These are phyloP conservation scores for Hypercompe scribonia DNA, from an alignment of 2,888 invertebrate species.

Conservation along the genomic window DNA sequence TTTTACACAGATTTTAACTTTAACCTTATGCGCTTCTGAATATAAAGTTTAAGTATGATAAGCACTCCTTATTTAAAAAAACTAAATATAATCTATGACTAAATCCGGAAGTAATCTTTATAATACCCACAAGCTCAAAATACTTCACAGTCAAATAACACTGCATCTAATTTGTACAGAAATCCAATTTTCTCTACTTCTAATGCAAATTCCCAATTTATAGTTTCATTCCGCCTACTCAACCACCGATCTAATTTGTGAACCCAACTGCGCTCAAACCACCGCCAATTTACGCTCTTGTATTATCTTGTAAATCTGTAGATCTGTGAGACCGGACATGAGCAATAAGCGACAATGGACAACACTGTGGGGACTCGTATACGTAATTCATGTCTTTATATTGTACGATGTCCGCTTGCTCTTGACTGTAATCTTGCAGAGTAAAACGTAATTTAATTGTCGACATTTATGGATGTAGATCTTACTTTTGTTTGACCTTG, in stretches of 20 bases:
- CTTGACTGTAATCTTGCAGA: slow-evolving; percentile 5
- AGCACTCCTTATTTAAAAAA: background rate
- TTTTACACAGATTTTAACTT: too few species aligned
- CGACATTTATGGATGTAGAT: background rate
- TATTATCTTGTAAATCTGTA: slow-evolving; percentile 42
- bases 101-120: background rate
- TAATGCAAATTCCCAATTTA: slow-evolving; percentile 8
- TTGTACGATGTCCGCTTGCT: slow-evolving; percentile 34
- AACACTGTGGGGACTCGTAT: slow-evolving; percentile 44
- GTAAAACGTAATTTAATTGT: slow-evolving; percentile 13
- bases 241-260: slow-evolving; percentile 16
- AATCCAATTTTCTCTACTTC: slow-evolving; percentile 19
- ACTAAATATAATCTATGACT: background rate
- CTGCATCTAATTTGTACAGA: background rate
- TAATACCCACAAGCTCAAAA: background rate
- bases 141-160: background rate
- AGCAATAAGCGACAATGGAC: slow-evolving; percentile 73
- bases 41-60: background rate
- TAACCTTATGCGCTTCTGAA: background rate
- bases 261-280: slow-evolving; percentile 18
- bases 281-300: slow-evolving; percentile 30
- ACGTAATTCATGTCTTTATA: slow-evolving; percentile 51
- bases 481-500: background rate
- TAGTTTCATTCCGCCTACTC: slow-evolving; percentile 8
- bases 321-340: slow-evolving; percentile 65